Evolutionary conservation across 2,113 vertebrate species (phyloP), one percentile per base, ranked within the genome.

Genomic region (Myrmecophaga tridactyla): DNA sequence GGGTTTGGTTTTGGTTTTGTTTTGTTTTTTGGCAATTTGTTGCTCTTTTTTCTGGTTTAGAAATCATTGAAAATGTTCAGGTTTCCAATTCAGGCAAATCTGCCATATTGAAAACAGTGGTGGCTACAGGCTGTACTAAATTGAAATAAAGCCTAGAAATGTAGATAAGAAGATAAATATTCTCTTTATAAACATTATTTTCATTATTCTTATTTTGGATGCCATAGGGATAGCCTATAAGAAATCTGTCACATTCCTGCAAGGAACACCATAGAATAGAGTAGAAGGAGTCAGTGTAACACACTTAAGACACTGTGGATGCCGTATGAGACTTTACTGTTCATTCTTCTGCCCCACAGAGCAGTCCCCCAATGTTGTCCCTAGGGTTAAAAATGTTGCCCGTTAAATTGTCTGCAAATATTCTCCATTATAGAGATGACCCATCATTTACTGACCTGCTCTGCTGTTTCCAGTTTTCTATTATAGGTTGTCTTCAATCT

Each of bases 61-160:
- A 67, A 67, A n/a, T n/a, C 25, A 27, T n/a, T 53, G 94, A 46
- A 72, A 83, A 84, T 25, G 43, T 17, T 77, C 60, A 41, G 51
- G 82, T 92, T 94, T 94, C 63, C 78, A 90, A 70, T 75, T 60
- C 53, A 90, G 60, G 67, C 51, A 81, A 46, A 92, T 70, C 27
- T 65, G 23, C 58, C 43, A 27, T 39, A 63, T 80, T 80, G 43
- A 70, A 89, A 82, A n/a, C 51, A 95, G 34, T 48, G 62, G 56
- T 34, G 51, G 65, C n/a, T 82, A 6, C 9, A 31, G 10, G 83
- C 70, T 36, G 6, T 31, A 43, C 51, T 82, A 41, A 18, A 69
- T 88, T 77, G 85, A 90, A 94, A 62, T 69, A 48, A 86, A 90
- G 56, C 17, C 14, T 90, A 12, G n/a, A 92, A 58, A 41, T 80